Conservation (phyloP, 2,888 invertebrate species). For the Invenusta paracnida region DNA sequence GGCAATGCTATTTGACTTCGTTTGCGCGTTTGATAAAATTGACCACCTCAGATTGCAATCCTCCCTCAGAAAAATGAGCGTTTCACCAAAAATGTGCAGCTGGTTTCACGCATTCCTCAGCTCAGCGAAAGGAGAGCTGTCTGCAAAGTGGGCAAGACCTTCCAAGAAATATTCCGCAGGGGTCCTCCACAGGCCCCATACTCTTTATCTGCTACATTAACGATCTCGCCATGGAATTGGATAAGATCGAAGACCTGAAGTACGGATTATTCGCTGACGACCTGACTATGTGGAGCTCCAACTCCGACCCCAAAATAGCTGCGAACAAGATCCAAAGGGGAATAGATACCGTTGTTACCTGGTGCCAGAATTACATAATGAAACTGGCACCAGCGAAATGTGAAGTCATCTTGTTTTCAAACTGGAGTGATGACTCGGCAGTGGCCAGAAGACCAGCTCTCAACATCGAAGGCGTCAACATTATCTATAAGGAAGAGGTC, state of each 20-base stretch:
- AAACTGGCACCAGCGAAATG: too few relatives aligned
- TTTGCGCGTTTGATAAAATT: too few relatives aligned
- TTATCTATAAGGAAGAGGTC: not conserved
- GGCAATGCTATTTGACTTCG: too few relatives aligned
- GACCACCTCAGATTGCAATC: not conserved
- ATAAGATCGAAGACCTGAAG: not conserved
- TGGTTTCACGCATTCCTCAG: not conserved
- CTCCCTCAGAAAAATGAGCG: not conserved
- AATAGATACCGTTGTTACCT: not conserved
- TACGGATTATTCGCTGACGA: not conserved
- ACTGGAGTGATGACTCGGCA: not conserved
- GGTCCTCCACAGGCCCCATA: not conserved
- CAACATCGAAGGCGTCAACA: not conserved
- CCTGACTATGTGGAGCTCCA: not conserved
- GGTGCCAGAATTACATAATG: not conserved
- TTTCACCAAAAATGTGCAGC: not conserved
- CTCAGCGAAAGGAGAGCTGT: not conserved
- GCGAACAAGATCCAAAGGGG: not conserved
- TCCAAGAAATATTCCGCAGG: not conserved
- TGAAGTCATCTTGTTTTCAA: not conserved
- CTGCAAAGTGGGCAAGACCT: not conserved
- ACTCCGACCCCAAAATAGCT: not conserved
- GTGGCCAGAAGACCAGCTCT: not conserved
- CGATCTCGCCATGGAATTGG: not conserved
- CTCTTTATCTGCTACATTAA: conserved; percentile 9